Evolutionary conservation across 1,140 invertebrate genomes (phyloP), one percentile per base, ranked within the genome.

Genomic region (Eciton burchellii): DNA sequence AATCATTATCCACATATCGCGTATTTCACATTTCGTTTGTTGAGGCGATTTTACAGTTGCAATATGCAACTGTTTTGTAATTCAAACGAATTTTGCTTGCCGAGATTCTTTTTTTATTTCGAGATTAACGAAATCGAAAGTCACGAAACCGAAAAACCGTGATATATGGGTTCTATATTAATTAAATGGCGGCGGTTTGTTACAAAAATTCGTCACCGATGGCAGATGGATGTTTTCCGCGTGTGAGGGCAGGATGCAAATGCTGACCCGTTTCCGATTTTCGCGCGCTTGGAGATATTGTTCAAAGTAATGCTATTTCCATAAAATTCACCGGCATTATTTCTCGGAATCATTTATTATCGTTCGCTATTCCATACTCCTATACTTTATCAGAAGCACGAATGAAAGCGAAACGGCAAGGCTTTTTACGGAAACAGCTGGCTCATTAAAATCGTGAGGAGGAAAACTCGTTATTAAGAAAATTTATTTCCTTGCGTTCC

Each of bases 261-360:
- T 52, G 21, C 19, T 60, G 54, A 26, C 24, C 71, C 60, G 60
- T 60, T 60, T 73, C 12, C 41, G 19, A 73, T 60, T 43, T 73
- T 43, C 16, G 26, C 6, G 66, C 47, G 56, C 71, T 60, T 24
- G 54, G 26, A 35, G 71, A 16, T 43, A 59, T 3, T 29, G 26
- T 73, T 73, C 60, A 60, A 73, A 73, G 60, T 26, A 11, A 41
- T 73, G 52, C 21, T 43, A 65, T 65, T 76, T 76, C 29, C 45
- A 11, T 21, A n/a, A 74, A 65, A 76, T 60, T 76, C 29, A 35
- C 9, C 8, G 29, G 35, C 12, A 49, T 35, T 62, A 73, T 76
- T 76, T 76, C 43, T 59, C 43, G 59, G 52, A 73, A 60, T n/a
- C 71, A 43, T 73, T 73, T 21, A 73, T 73, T 73, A 73, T n/a